These are phyloP conservation scores for Limnephilus rhombicus DNA, from an alignment of 2,888 invertebrate species.

Conservation along the genomic window DNA sequence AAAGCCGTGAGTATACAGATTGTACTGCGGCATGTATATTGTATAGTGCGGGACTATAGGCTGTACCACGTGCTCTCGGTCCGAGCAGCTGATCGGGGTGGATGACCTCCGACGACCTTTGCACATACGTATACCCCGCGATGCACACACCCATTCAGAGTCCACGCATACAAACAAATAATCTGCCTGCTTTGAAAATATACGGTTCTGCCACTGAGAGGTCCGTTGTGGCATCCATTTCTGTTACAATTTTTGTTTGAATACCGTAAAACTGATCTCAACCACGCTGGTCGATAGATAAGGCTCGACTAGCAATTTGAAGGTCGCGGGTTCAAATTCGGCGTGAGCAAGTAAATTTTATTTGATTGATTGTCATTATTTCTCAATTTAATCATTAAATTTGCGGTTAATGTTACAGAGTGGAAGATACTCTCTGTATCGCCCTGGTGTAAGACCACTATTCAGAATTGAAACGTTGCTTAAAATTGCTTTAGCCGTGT, in stretches of 20 bases:
- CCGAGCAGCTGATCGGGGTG: constrained; percentile 70
- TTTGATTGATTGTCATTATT: too few species aligned
- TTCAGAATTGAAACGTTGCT: too few species aligned
- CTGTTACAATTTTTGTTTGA: not conserved
- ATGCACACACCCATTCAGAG: constrained; percentile 69
- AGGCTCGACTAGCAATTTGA: too few species aligned
- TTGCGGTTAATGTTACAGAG: too few species aligned
- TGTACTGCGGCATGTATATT: not conserved
- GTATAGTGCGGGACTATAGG: not conserved
- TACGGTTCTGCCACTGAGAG: not conserved
- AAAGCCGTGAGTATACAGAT: not conserved
- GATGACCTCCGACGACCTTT: constrained; percentile 74
- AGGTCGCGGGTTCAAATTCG: too few species aligned
- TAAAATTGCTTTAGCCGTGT: too few species aligned
- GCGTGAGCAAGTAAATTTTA: too few species aligned
- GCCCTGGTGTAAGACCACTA: too few species aligned
- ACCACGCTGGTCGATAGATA: too few species aligned
- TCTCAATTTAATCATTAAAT: too few species aligned
- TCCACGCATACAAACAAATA: not conserved
- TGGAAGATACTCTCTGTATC: too few species aligned
- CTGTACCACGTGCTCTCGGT: constrained; percentile 41
- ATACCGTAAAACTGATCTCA: not conserved
- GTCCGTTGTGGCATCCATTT: not conserved
- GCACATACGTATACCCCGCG: constrained; percentile 69
- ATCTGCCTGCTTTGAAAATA: not conserved